Conservation (phyloP, 2,797 vertebrate species). For the Sebastes taczanowskii region DNA sequence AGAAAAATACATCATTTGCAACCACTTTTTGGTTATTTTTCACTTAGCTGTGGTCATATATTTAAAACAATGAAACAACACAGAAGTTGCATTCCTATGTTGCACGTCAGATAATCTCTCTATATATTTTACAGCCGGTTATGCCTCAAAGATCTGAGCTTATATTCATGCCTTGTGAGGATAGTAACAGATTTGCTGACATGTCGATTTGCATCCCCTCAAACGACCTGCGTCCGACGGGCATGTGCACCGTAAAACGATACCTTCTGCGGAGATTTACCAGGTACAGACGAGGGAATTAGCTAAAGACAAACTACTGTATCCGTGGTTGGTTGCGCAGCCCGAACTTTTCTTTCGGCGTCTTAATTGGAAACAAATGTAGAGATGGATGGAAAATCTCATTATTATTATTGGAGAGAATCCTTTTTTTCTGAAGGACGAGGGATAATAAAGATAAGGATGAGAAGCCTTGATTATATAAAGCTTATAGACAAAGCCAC, state of each 20-base stretch:
- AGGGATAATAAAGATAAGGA: conserved; percentile 66
- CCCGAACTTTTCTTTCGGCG: conserved; percentile 21
- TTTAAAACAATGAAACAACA: conserved; percentile 10
- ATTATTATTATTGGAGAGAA: conserved; percentile 60
- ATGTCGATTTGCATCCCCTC: conserved; percentile 26
- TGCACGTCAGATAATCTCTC: conserved; percentile 26
- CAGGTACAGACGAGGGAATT: conserved; percentile 48
- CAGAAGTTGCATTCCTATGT: conserved; percentile 20
- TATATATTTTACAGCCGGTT: conserved; percentile 1
- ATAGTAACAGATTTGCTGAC: conserved; percentile 34
- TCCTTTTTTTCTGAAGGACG: conserved; percentile 34
- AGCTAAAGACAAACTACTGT: conserved; percentile 60
- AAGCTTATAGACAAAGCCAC: conserved; percentile 48
- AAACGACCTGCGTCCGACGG: conserved; percentile 36
- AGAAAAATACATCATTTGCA: background rate
- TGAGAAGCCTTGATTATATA: conserved; percentile 60
- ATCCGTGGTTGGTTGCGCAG: conserved; percentile 14
- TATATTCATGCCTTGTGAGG: conserved; percentile 18
- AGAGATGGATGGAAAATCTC: conserved; percentile 47
- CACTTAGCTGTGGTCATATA: conserved; percentile 7
- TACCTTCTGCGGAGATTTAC: conserved; percentile 58
- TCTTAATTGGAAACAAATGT: conserved; percentile 74
- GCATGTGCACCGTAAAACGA: conserved; percentile 46
- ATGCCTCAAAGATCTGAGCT: conserved; percentile 35
- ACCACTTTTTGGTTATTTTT: background rate